Base-by-base conservation (phyloP, 2,797 vertebrate genomes). In the Melopsittacus undulatus region DNA sequence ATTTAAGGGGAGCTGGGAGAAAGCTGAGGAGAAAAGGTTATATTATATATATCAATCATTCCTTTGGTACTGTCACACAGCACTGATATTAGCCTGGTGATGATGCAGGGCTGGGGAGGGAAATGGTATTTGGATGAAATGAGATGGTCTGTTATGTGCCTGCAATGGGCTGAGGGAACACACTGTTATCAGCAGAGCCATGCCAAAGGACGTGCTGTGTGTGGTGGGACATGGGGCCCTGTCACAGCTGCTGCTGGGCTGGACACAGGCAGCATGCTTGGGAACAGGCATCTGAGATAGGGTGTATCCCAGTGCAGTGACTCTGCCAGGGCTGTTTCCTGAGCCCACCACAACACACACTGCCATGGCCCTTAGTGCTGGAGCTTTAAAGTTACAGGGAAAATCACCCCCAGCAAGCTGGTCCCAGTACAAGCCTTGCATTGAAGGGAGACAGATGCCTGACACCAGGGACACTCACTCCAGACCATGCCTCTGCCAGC, bases 241-340 rank as follows among this genome's bases (percentile, higher is more conserved):
- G 54, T 29, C 70, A 23, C 76, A 64, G 91, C 89, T 51, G 83
- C 69, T 36, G 91, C 34, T 16, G 54, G 52, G 42, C 75, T 54
- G 75, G 59, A 13, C 0, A 12, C 15, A 4, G 75, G 77, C 75
- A 23, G 20, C 38, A 13, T 4, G 21, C 36, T n/a, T 4, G 4
- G 81, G 89, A 75, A 27, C 40, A 36, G 68, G 69, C 54, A 15
- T 16, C 70, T 0, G 2, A 27, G 19, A 32, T 1, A 11, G 68
- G 13, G 27, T 2, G 29, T 10, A 5, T 3, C 0, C 0, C 62
- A 21, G 45, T 2, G 9, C 34, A 2, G 66, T 1, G 18, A 11
- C 87, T 17, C 34, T 8, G n/a, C 46, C 3, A 2, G 34, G 56
- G 29, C 32, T 59, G 64, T 1, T 23, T 20, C 68, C 83, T 8